Percentiles rank a stretch among this genome's conserved stretches.
phyloP scores from a whole-genome alignment of 2,113 vertebrate genomes.

The Carollia perspicillata region DNA sequence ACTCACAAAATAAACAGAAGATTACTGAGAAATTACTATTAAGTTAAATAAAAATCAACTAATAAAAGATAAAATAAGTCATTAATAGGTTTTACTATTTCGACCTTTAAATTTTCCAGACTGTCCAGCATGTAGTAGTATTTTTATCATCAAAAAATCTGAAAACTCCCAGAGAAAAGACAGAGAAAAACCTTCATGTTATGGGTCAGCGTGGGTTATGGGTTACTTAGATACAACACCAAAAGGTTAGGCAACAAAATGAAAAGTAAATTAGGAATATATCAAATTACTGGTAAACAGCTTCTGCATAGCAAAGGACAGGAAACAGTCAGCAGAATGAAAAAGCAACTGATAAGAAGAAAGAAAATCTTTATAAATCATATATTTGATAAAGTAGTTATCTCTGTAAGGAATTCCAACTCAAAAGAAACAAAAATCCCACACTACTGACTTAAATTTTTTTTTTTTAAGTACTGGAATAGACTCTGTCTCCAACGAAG shows the following conservation, averaged over 20 bases:
- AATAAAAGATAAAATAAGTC: not conserved
- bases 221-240: not conserved
- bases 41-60: not conserved
- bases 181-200: not conserved
- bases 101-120: not conserved
- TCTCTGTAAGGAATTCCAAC: not conserved
- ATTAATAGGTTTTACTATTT: not conserved
- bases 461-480: not conserved
- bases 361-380: not conserved
- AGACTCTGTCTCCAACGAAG: not conserved
- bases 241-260: not conserved
- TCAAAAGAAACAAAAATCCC: not conserved
- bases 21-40: not conserved
- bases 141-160: not conserved
- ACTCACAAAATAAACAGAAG: not conserved
- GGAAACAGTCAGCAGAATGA: not conserved
- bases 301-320: not conserved
- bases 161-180: not conserved
- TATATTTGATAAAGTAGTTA: not conserved
- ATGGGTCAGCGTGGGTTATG: not conserved
- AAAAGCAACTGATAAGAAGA: not conserved
- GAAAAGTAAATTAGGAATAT: not conserved
- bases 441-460: not conserved
- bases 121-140: not conserved
- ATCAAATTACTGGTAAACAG: not conserved